Evolutionary conservation across 53 echinoderm and acorn worm genomes (phyloP).

Genomic region (Arbacia lixula): DNA sequence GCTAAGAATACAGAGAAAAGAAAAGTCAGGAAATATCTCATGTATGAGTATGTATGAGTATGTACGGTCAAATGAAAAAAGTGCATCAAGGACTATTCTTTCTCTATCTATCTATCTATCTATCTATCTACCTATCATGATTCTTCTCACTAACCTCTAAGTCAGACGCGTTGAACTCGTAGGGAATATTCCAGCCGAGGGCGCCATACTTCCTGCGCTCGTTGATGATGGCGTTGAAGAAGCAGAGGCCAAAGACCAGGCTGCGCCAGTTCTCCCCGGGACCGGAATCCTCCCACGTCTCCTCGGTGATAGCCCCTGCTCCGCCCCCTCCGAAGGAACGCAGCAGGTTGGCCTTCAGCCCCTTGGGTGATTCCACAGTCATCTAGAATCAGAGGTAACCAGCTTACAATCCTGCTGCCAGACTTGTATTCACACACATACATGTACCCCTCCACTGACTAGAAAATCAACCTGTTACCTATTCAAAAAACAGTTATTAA

Average conservation of each 20-base stretch:
- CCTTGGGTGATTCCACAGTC: slow-evolving; percentile 97
- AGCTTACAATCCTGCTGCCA: neutral
- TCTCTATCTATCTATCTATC: neutral
- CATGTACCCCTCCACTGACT: too few species aligned
- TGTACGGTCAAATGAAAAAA: neutral
- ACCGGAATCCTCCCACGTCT: slow-evolving; percentile 80
- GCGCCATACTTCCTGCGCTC: slow-evolving; percentile 97
- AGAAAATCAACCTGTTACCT: too few species aligned
- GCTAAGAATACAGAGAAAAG: too few species aligned
- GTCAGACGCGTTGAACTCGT: slow-evolving; percentile 97
- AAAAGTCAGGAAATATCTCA: too few species aligned
- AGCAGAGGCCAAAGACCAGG: slow-evolving; percentile 94
- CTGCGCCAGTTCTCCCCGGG: slow-evolving; percentile 91
- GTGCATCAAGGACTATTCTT: neutral
- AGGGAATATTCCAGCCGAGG: slow-evolving; percentile 95
- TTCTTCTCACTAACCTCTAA: slow-evolving; percentile 78
- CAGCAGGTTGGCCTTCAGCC: slow-evolving; percentile 93
- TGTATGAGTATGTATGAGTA: too few species aligned
- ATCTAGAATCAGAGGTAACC: slow-evolving; percentile 56
- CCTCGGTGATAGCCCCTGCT: slow-evolving; percentile 79
- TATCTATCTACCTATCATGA: too few species aligned
- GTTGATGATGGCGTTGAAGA: slow-evolving; percentile 97
- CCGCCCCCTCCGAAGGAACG: slow-evolving; percentile 79
- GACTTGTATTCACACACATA: too few species aligned
- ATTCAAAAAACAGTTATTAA: too few species aligned